A percentile compares a stretch with the other conserved stretches of the same genome.
Evolutionary conservation across 2,113 vertebrate species (phyloP).

Genomic region (Cyprinodon brontotheroides): DNA sequence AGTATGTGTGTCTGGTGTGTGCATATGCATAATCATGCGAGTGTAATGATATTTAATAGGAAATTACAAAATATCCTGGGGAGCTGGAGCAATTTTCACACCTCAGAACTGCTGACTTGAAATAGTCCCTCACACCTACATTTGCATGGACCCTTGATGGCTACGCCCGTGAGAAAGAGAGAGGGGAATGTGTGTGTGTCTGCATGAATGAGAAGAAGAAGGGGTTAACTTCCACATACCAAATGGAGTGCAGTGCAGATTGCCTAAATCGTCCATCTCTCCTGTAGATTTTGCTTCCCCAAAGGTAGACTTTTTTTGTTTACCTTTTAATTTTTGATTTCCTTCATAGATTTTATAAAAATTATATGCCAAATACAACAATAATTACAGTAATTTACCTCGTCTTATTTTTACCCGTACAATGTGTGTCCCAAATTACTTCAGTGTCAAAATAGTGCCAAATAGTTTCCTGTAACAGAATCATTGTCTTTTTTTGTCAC

Average conservation of each 20-base stretch:
- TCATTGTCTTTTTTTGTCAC: no score
- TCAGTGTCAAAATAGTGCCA: no score
- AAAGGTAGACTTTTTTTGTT: neutral
- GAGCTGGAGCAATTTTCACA: slow-evolving; percentile 57
- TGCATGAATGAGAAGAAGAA: slow-evolving; percentile 9
- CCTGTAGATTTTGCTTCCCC: neutral
- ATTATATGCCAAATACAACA: no score
- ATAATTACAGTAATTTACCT: no score
- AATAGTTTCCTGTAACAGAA: no score
- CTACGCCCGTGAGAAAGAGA: neutral
- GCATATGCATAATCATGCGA: slow-evolving; percentile 31
- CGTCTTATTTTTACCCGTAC: no score
- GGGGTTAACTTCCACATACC: slow-evolving; percentile 2
- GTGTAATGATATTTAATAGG: slow-evolving; percentile 57
- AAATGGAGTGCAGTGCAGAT: neutral
- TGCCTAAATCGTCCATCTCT: neutral
- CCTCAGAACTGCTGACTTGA: slow-evolving; percentile 60
- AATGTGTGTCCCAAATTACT: no score
- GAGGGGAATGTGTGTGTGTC: slow-evolving; percentile 13
- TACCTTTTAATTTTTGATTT: neutral
- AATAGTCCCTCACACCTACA: slow-evolving; percentile 41
- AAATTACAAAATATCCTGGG: slow-evolving; percentile 59
- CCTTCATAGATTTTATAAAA: no score
- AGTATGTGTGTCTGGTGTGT: slow-evolving; percentile 2
- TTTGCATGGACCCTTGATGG: slow-evolving; percentile 11